Base-by-base conservation (phyloP, 2,797 vertebrate genomes). In the Falco naumanni region DNA sequence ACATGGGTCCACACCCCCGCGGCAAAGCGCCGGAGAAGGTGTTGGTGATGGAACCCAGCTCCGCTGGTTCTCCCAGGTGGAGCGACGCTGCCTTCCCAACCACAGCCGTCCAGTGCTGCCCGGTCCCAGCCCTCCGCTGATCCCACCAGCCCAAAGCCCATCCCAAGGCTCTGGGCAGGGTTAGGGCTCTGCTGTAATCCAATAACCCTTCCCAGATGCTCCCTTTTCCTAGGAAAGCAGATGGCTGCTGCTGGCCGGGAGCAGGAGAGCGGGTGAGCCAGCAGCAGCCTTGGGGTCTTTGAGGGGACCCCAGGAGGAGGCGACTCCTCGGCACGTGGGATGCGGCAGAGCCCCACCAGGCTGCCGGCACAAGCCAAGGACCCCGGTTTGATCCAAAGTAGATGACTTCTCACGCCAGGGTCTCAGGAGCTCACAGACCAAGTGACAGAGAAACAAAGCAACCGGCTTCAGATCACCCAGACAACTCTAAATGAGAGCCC, bases 31-130 rank as follows among this genome's bases (percentile, higher is more conserved):
- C 0, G 2, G 51, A 21, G 71, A 89, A 93, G 91, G 94, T 87
- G 93, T 50, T 2, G 3, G 59, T 82, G 94, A 94, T 14, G 84
- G 87, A 87, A 95, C 87, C 93, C 87, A 96, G 89, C 69, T 53
- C 77, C 6, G 6, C 22, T 5, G 14, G 72, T 64, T 83, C 95
- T 91, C 69, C 85, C 94, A 71, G 87, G 90, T 91, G 85, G 57
- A 80, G 76, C 48, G 51, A 8, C 0, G 15, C 71, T 3, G 14
- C 41, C 45, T 37, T 66, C 50, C 54, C 21, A 68, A 26, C 33
- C 48, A 13, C 5, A 2, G 66, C 63, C 84, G 47, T 10, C 33
- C 5, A 8, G 75, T 78, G 63, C 70, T 72, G 75, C 75, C 60
- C 34, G 0, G 0, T 34, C 57, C 37, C 11, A 7, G 68, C 14